Conservation (phyloP, 2,113 vertebrate genomes). For the Lepisosteus osseus region DNA sequence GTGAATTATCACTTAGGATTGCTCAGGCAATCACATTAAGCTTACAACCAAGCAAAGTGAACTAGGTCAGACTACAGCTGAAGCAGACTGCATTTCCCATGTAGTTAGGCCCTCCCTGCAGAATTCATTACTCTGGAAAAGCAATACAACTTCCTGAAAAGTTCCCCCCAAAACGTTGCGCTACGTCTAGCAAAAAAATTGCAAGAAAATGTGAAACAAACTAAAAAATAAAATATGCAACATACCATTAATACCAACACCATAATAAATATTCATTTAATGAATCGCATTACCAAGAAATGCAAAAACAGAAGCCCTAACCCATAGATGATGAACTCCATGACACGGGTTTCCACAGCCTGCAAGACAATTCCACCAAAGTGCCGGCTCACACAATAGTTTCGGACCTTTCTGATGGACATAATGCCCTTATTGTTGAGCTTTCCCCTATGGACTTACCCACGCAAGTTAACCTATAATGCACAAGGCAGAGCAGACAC, state of each 20-base stretch:
- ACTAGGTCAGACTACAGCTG: constrained; percentile 65
- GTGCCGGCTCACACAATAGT: constrained; percentile 33
- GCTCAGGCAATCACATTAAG: constrained; percentile 32
- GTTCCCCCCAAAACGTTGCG: no score
- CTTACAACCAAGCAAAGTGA: constrained; percentile 54
- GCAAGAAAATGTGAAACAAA: constrained; percentile 6
- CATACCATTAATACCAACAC: constrained; percentile 35
- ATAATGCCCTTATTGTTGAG: constrained; percentile 42
- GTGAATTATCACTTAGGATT: constrained; percentile 23
- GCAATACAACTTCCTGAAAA: no score
- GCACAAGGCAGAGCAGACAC: constrained; percentile 36
- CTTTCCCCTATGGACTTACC: constrained; percentile 37
- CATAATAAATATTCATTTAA: not conserved
- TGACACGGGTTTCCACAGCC: constrained; percentile 6
- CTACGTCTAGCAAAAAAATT: no score
- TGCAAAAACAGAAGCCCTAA: constrained; percentile 11
- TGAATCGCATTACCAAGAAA: constrained; percentile 13
- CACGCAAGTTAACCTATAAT: constrained; percentile 29
- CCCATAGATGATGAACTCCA: not conserved
- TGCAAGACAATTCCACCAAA: constrained; percentile 14
- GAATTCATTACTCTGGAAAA: no score
- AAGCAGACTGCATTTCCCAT: constrained; percentile 42
- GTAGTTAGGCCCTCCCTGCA: not conserved
- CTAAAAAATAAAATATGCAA: constrained; percentile 39
- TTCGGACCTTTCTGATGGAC: not conserved